phyloP scores from a whole-genome alignment of 2,113 vertebrate species.

The Epinephelus lanceolatus region DNA sequence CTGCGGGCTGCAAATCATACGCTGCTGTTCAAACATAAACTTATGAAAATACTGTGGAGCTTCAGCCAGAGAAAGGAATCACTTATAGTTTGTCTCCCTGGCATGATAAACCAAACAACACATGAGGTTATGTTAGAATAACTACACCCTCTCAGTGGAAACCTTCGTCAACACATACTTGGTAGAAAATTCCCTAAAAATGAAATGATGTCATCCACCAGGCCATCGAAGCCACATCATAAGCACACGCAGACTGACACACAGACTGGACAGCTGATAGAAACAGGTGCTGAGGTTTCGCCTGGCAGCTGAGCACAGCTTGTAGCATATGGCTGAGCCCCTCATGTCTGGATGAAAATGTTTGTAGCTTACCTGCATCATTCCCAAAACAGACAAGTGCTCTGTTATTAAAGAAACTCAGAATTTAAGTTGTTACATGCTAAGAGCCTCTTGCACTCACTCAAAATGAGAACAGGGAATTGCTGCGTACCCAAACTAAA shows the following conservation, averaged over 20 bases:
- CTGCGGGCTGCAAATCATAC: not conserved
- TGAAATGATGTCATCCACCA: not conserved
- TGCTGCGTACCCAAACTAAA: not conserved
- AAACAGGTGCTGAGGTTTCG: conserved; percentile 70
- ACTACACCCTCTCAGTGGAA: not conserved
- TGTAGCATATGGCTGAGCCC: conserved; percentile 65
- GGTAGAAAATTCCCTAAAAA: conserved; percentile 10
- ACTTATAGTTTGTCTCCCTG: conserved; percentile 53
- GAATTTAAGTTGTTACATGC: not conserved
- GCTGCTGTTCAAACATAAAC: not conserved
- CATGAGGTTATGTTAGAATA: not conserved
- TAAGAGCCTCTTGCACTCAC: not conserved
- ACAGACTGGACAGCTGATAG: conserved; percentile 69
- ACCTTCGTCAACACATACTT: not conserved
- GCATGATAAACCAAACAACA: conserved; percentile 36
- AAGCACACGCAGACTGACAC: conserved; percentile 36
- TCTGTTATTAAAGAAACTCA: conserved; percentile 11
- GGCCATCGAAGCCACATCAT: conserved; percentile 3
- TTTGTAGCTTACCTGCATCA: conserved; percentile 62
- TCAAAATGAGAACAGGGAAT: not conserved
- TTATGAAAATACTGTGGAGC: not conserved
- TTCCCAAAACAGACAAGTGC: conserved; percentile 43
- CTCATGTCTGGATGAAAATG: conserved; percentile 50
- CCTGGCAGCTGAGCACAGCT: conserved; percentile 66
- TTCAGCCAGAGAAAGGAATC: conserved; percentile 12